Evolutionary conservation across 2,113 vertebrate species (phyloP).

Genomic region (Plotosus lineatus): DNA sequence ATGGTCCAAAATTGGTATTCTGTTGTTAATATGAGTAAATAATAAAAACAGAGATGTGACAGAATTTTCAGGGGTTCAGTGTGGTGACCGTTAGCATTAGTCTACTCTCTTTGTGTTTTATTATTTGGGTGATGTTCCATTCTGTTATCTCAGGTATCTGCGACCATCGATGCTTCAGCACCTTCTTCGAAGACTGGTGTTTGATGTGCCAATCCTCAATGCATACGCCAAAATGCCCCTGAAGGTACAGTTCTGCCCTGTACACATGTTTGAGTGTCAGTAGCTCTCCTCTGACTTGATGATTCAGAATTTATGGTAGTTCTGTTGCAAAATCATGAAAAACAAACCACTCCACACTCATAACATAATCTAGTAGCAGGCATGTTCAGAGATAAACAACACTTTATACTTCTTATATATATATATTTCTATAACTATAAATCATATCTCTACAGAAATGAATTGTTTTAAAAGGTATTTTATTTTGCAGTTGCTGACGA

Average conservation of each 20-base stretch:
- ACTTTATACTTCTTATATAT: not conserved
- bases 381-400: not conserved
- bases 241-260: conserved; percentile 72
- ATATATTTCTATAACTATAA: too few species aligned
- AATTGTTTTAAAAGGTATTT: too few species aligned
- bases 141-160: conserved; percentile 73
- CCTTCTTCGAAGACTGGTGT: conserved; percentile 85
- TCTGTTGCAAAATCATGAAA: not conserved
- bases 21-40: not conserved
- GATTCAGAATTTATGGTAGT: not conserved
- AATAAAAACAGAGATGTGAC: not conserved
- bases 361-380: too few species aligned
- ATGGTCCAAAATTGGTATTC: too few species aligned
- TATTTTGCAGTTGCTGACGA: conserved; percentile 83
- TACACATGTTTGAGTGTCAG: not conserved
- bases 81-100: not conserved
- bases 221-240: conserved; percentile 93
- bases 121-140: not conserved
- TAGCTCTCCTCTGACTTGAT: too few species aligned
- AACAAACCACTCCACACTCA: too few species aligned
- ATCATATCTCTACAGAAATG: not conserved
- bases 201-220: conserved; percentile 91
- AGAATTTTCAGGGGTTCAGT: not conserved
- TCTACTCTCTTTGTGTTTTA: not conserved
- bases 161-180: conserved; percentile 93